Evolutionary conservation across 2,113 vertebrate species (phyloP), one percentile per base, ranked within the genome.

Genomic region (Ptychochromis oligacanthus): DNA sequence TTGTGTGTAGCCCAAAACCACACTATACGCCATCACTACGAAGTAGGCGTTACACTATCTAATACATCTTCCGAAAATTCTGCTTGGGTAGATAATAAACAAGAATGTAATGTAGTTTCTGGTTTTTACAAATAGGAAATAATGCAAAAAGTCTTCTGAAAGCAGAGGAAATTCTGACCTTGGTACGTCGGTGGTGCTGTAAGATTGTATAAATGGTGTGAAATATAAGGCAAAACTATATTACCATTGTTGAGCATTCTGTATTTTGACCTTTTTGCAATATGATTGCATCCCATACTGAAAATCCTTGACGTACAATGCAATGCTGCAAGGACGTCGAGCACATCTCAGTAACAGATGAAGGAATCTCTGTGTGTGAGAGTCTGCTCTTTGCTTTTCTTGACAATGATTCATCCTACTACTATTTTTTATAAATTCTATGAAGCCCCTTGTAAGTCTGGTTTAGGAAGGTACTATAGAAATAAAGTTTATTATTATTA

Each of bases 361-460:
- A 72, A 54, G 67, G 46, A 54, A 34, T 72, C 67, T 72, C 67
- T 72, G 65, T 72, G 60, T 62, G 65, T 52, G 17, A 28, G 28
- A 26, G 65, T 18, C 26, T 72, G 18, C 12, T 24, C 4, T 3
- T n/a, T 34, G 46, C 4, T 54, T 72, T 54, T 72, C 26, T 72
- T 54, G 26, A 72, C 67, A 60, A 9, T 1, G 4, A 17, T 34
- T 61, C 59, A 54, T 2, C 10, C 52, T 72, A 24, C 6, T 28
- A 72, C 65, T 72, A 52, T 52, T 65, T 72, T 70, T 70, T 70
- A 40, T 49, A 24, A 49, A 28, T 70, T 49, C 24, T 49, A 6
- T 70, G 65, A 3, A 49, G 43, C 24, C 28, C 65, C 49, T 12
- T 49, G 40, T 49, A 49, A 20, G 24, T 70, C 46, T 70, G 43